Base-by-base conservation (phyloP, 2,797 vertebrate species). In the Helostoma temminkii region DNA sequence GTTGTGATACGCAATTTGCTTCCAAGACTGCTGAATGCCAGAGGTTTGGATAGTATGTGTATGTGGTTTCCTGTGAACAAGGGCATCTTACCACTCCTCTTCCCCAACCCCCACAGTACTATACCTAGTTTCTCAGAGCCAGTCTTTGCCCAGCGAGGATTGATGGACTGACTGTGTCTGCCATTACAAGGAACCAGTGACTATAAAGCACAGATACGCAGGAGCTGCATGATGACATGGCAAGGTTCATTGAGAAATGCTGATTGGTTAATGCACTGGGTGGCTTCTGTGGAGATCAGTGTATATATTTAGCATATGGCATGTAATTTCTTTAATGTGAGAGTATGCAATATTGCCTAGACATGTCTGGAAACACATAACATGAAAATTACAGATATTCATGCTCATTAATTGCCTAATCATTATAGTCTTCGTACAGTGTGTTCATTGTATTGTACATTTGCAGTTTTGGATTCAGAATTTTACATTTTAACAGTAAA, bases 81-180 rank as follows among this genome's bases (percentile, higher is more conserved):
- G 87, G 88, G 78, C 85, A 70, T 82, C 70, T 77, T 12, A 21
- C 73, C 72, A 65, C 74, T 76, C 81, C 77, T 78, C 69, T 59
- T 70, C 15, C 81, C 66, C 78, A 65, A 64, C 78, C 71, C 69
- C 66, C 66, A 71, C 48, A 32, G 4, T 73, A 69, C 64, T 72
- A 50, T 70, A 79, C 72, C 80, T 80, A 66, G 54, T 74, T 77
- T 78, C 48, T 39, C 64, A 72, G 70, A 80, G 86, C 81, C 65
- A 71, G 74, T 50, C 48, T 57, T 47, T 50, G 24, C 64, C 63
- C 63, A 43, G 74, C 63, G 41, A 55, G 74, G 86, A 85, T 89
- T 93, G 91, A 93, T 92, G 86, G 78, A 88, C 75, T 66, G 71
- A 45, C 82, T 76, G 75, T 52, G 64, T 78, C 58, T 72, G 69